Percentiles rank a stretch among this genome's conserved stretches.
Evolutionary conservation across 23 tunicate genomes (phyloP).

Genomic region (Botrylloides violaceus): DNA sequence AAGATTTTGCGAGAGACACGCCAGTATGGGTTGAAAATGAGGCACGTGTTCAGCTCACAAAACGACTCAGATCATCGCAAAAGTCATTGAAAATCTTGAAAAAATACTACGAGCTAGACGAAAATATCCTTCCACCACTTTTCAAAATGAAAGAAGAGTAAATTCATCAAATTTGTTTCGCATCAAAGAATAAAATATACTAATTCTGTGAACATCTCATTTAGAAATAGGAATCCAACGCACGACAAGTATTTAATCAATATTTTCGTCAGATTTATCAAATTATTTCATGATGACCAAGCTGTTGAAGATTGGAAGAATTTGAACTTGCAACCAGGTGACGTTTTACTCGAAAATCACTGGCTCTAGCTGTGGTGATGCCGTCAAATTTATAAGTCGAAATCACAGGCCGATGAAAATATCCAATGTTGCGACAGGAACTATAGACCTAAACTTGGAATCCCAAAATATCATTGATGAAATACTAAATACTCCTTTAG

Average conservation of each 20-base stretch:
- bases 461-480: too few species aligned
- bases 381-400: too few species aligned
- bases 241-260: neutral
- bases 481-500: too few species aligned
- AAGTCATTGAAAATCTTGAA: neutral
- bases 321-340: neutral
- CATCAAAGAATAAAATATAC: too few species aligned
- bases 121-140: neutral
- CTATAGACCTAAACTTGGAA: too few species aligned
- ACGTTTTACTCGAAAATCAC: too few species aligned
- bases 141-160: neutral
- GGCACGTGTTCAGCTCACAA: neutral
- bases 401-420: too few species aligned
- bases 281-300: neutral
- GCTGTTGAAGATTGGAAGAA: neutral
- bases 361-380: too few species aligned
- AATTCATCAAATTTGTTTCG: too few species aligned
- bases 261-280: neutral
- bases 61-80: neutral
- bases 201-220: too few species aligned
- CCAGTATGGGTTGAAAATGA: neutral
- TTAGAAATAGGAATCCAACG: neutral
- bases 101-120: conserved; percentile 3
- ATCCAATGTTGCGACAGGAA: too few species aligned
- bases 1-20: neutral